Evolutionary conservation across 2,888 invertebrate genomes (phyloP).

Genomic region (Hoplodrina blanda): DNA sequence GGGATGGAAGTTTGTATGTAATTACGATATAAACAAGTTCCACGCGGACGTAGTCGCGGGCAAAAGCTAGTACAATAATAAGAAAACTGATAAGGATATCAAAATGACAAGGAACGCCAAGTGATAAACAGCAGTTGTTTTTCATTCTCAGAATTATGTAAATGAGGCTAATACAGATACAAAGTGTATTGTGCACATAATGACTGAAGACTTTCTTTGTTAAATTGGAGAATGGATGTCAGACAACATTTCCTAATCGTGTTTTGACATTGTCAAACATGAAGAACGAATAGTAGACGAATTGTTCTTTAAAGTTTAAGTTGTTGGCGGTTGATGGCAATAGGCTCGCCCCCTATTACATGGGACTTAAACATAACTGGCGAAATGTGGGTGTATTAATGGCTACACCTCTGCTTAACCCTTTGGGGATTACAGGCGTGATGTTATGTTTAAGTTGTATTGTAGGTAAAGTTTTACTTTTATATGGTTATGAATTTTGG

Average conservation of each 20-base stretch:
- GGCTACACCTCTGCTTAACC: too few species aligned
- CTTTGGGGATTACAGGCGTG: too few species aligned
- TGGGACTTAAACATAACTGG: too few species aligned
- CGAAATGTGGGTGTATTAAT: too few species aligned
- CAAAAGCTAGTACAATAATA: background rate
- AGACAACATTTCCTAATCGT: constrained; percentile 37
- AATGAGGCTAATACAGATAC: constrained; percentile 41
- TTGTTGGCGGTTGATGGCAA: too few species aligned
- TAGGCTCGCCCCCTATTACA: too few species aligned
- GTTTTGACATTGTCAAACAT: constrained; percentile 45
- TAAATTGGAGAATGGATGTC: constrained; percentile 31
- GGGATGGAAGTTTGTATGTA: too few species aligned
- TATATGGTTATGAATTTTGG: background rate
- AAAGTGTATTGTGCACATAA: constrained; percentile 46
- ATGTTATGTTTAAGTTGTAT: constrained; percentile 10
- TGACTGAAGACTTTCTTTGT: constrained; percentile 22
- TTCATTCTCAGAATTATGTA: constrained; percentile 39
- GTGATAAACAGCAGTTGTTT: constrained; percentile 8
- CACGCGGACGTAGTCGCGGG: too few species aligned
- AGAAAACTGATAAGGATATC: constrained; percentile 1
- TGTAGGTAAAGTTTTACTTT: background rate
- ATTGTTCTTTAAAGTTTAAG: background rate
- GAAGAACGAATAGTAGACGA: constrained; percentile 1
- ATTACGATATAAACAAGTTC: too few species aligned
- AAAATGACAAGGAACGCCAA: constrained; percentile 2